Percentiles rank a stretch among this genome's conserved stretches.
phyloP scores from a whole-genome alignment of 2,113 vertebrate species.

The Desmodus rotundus region DNA sequence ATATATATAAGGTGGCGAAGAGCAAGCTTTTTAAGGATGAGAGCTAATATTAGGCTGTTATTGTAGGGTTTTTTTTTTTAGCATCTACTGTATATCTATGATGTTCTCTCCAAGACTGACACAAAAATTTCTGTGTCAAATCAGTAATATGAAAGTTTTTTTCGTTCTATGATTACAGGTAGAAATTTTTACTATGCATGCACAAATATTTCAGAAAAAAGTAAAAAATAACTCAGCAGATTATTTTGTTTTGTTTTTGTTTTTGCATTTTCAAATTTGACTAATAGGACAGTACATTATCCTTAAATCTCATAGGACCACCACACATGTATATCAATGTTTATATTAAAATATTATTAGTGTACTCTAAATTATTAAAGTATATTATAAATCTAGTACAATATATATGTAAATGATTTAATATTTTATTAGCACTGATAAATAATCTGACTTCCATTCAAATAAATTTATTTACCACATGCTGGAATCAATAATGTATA shows the following conservation, averaged over 20 bases:
- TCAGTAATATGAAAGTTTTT: background rate
- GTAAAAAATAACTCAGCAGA: background rate
- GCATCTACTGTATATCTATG: background rate
- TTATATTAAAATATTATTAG: background rate
- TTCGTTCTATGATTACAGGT: background rate
- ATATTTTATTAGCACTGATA: background rate
- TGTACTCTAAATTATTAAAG: background rate
- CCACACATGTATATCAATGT: background rate
- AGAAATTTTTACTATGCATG: background rate
- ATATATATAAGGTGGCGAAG: background rate
- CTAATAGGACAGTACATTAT: background rate
- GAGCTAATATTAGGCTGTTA: background rate
- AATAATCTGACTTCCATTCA: background rate
- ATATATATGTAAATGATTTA: background rate
- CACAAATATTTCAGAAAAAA: background rate
- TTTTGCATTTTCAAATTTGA: background rate
- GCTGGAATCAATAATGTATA: background rate
- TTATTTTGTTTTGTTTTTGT: background rate
- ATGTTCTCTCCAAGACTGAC: background rate
- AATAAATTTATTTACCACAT: background rate
- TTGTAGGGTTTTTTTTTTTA: background rate
- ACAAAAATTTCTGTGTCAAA: background rate
- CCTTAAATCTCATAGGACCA: background rate
- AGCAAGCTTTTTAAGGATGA: background rate
- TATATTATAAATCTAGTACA: background rate